These are phyloP conservation scores for Oncopeltus fasciatus DNA, from an alignment of 1,140 invertebrate genomes.

Conservation along the genomic window DNA sequence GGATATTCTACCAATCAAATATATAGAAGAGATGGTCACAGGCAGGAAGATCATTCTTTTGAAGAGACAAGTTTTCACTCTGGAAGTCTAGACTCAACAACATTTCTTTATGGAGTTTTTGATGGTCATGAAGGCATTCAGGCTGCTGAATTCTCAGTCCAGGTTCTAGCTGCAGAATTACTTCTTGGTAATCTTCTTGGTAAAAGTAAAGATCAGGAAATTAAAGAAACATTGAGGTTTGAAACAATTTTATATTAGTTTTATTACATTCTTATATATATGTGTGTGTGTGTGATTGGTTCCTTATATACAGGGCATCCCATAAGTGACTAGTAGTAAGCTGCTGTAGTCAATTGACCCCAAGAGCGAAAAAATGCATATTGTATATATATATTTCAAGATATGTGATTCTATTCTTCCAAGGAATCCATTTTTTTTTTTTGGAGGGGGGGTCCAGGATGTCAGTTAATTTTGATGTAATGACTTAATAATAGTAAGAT, in stretches of 20 bases:
- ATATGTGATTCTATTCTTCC: too few species aligned
- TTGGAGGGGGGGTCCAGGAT: too few species aligned
- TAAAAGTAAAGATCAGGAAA: constrained; percentile 47
- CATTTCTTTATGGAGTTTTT: constrained; percentile 67
- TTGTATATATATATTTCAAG: too few species aligned
- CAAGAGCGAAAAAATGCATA: too few species aligned
- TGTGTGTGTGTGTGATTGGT: not conserved
- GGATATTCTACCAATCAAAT: constrained; percentile 72
- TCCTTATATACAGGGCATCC: not conserved
- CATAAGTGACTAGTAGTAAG: not conserved
- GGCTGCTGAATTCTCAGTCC: constrained; percentile 62
- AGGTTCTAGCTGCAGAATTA: constrained; percentile 74
- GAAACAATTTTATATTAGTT: too few species aligned
- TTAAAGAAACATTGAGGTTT: constrained; percentile 52
- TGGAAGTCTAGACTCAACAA: constrained; percentile 50
- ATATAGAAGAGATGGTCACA: constrained; percentile 58
- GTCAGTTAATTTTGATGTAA: too few species aligned
- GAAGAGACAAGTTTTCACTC: constrained; percentile 71
- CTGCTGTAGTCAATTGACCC: too few species aligned
- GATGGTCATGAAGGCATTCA: constrained; percentile 70
- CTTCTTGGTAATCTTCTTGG: constrained; percentile 54
- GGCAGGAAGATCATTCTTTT: constrained; percentile 50
- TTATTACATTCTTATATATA: too few species aligned
- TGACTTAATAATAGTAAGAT: too few species aligned
- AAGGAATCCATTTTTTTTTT: too few species aligned